Percentiles rank a stretch among this genome's conserved stretches.
phyloP scores from a whole-genome alignment of 2,888 invertebrate genomes.

The Lingula anatina region DNA sequence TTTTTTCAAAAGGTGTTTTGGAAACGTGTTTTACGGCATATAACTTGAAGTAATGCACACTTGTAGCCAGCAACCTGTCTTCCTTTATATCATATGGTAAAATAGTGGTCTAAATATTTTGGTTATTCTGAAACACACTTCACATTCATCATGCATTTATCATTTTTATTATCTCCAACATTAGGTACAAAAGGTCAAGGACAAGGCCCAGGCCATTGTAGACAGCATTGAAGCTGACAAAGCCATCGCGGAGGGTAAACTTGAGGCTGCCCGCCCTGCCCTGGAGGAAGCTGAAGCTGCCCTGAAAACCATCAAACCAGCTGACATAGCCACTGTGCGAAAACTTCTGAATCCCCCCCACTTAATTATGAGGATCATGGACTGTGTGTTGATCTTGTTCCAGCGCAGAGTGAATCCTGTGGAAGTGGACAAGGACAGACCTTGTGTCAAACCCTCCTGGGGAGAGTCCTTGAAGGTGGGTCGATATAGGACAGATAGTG shows the following conservation, averaged over 20 bases:
- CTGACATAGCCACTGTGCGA: slow-evolving; percentile 51
- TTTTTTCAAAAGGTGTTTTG: too few relatives aligned
- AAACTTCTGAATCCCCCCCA: slow-evolving; percentile 52
- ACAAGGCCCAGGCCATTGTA: slow-evolving; percentile 52
- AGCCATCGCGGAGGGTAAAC: slow-evolving; percentile 44
- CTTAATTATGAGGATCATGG: slow-evolving; percentile 54
- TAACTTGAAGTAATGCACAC: too few relatives aligned
- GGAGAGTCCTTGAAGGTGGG: slow-evolving; percentile 47
- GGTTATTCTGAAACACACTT: too few relatives aligned
- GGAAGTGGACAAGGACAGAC: slow-evolving; percentile 41
- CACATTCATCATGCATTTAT: too few relatives aligned
- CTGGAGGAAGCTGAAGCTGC: slow-evolving; percentile 52
- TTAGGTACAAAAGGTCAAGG: slow-evolving; percentile 51
- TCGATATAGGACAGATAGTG: too few relatives aligned
- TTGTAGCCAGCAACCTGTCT: too few relatives aligned
- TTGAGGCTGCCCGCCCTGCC: slow-evolving; percentile 50
- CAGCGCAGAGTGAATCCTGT: slow-evolving; percentile 38
- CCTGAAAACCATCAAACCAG: slow-evolving; percentile 55
- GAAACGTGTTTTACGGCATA: too few relatives aligned
- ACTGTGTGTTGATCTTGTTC: slow-evolving; percentile 49
- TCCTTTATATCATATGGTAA: too few relatives aligned
- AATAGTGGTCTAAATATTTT: too few relatives aligned
- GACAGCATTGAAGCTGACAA: slow-evolving; percentile 49
- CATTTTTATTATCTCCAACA: background rate
- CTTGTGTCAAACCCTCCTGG: slow-evolving; percentile 50